A percentile compares a stretch with the other conserved stretches of the same genome.
Conservation (phyloP, 2,113 vertebrate species). For the Alces alces region DNA sequence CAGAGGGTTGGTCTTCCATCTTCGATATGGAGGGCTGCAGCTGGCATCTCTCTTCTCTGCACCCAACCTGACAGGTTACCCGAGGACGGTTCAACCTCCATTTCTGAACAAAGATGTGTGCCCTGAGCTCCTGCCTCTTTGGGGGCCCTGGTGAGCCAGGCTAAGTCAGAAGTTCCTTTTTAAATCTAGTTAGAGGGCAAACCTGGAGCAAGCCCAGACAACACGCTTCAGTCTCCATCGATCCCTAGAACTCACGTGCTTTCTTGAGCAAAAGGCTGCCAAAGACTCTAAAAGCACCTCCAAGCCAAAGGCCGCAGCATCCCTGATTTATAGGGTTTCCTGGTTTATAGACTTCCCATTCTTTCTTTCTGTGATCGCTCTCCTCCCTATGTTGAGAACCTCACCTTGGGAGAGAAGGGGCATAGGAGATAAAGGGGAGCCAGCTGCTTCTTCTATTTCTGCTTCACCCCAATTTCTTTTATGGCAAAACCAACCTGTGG, state of each 20-base stretch:
- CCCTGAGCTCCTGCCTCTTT: neutral
- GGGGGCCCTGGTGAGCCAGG: neutral
- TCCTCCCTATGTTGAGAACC: neutral
- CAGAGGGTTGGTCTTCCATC: neutral
- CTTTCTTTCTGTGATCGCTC: neutral
- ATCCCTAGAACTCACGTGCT: neutral
- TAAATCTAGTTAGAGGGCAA: neutral
- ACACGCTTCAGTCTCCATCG: neutral
- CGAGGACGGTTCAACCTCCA: neutral
- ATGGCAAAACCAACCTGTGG: slow-evolving; percentile 59
- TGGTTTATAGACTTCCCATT: neutral
- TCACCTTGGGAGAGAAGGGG: neutral
- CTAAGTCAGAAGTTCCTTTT: neutral
- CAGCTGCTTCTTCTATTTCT: neutral
- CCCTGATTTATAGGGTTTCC: neutral
- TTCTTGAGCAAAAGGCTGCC: neutral
- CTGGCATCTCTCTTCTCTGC: neutral
- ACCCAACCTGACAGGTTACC: neutral
- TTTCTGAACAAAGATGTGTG: neutral
- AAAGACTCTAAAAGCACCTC: neutral
- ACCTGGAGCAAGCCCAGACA: neutral
- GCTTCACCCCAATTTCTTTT: neutral
- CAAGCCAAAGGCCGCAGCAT: neutral
- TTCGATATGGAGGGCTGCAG: neutral
- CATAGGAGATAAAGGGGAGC: neutral